phyloP scores from a whole-genome alignment of 2,888 invertebrate genomes.

The Chorisops tibialis region DNA sequence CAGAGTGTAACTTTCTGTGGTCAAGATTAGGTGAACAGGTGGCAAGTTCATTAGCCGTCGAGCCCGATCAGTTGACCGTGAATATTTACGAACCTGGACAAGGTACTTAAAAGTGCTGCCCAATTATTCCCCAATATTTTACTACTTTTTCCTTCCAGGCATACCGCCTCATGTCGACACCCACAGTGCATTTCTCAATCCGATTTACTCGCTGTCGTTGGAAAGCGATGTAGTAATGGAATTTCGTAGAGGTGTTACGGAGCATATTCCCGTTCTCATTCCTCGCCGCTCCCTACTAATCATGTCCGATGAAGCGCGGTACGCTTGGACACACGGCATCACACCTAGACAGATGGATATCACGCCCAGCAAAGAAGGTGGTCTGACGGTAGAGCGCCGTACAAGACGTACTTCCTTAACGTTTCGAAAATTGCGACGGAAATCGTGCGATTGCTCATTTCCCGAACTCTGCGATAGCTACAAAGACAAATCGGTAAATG shows the following conservation, averaged over 20 bases:
- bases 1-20: conserved; percentile 65
- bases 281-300: conserved; percentile 71
- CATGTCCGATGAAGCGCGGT: conserved; percentile 76
- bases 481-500: conserved; percentile 36
- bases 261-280: conserved; percentile 62
- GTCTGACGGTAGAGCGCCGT: conserved; percentile 57
- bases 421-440: conserved; percentile 60
- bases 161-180: conserved; percentile 96
- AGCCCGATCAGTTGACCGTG: conserved; percentile 80
- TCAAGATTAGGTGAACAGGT: conserved; percentile 51
- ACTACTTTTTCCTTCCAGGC: conserved; percentile 56
- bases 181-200: conserved; percentile 88
- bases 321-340: conserved; percentile 86
- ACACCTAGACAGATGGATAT: conserved; percentile 78
- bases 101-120: conserved; percentile 53
- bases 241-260: conserved; percentile 65
- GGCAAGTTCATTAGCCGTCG: conserved; percentile 49
- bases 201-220: conserved; percentile 82
- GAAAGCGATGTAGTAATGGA: conserved; percentile 85
- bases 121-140: not conserved
- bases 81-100: conserved; percentile 83
- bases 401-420: conserved; percentile 77
- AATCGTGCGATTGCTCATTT: conserved; percentile 63
- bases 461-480: conserved; percentile 65
- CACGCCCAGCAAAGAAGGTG: conserved; percentile 54